Evolutionary conservation across 2,113 vertebrate genomes (phyloP), one percentile per base, ranked within the genome.

Genomic region (Rhinolophus ferrumequinum): DNA sequence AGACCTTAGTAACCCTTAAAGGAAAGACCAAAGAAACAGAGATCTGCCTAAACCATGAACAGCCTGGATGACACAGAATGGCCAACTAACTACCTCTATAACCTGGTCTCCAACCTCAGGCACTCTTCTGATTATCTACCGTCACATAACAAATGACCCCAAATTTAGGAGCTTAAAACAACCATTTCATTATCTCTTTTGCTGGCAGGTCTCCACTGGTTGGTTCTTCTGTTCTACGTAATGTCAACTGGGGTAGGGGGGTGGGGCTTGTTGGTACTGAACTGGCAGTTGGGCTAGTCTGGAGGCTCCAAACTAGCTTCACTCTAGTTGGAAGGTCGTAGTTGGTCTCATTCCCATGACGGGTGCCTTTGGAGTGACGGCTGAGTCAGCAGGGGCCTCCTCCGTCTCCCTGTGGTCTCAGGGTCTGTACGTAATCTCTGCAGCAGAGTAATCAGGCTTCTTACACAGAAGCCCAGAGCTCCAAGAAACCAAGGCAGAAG

Each of bases 351-450:
- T 11, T 62, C n/a, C n/a, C 35, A 10, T 4, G 41, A 1, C 41
- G 64, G 28, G 1, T 64, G 30, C 8, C n/a, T 41, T 89, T 58
- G 8, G 8, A 47, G n/a, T 26, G 30, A 80, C 8, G 15, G 19
- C 38, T 35, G 38, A 41, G 66, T 35, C 5, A n/a, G 35, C 19
- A 81, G 60, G 12, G 6, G 28, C 30, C 7, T 33, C n/a, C 33
- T 62, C 18, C 58, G 14, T 67, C 52, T 52, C 38, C 16, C 26
- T 13, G 4, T 22, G 9, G 19, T 33, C 66, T 69, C 58, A 56
- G n/a, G n/a, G 38, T 50, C 11, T 38, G 3, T 21, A 2, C 0
- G 1, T 15, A 44, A 21, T 21, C 44, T 30, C 72, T n/a, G 35
- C 1, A 38, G 33, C 26, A 81, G 14, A 50, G 12, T 3, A n/a